phyloP scores from a whole-genome alignment of 2,797 vertebrate genomes.

The Agapornis canus region DNA sequence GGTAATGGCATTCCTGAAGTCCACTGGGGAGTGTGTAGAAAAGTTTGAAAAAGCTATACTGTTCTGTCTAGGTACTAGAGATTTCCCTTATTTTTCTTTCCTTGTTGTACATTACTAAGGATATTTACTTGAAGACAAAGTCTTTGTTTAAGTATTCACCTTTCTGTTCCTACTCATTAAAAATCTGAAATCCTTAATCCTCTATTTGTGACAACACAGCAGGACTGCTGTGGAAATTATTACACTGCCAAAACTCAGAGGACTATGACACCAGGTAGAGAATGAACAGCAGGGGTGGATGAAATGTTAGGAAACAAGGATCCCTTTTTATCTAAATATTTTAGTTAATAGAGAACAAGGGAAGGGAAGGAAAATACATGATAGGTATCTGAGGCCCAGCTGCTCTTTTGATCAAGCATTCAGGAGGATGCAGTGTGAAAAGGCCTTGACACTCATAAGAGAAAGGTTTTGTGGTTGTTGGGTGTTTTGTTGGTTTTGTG shows the following conservation, averaged over 20 bases:
- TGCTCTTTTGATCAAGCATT: background rate
- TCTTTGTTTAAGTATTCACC: conserved; percentile 69
- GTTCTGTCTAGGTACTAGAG: background rate
- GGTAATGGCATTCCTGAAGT: background rate
- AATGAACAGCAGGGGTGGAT: conserved; percentile 74
- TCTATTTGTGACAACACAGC: conserved; percentile 69
- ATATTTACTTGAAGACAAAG: conserved; percentile 62
- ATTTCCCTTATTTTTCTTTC: conserved; percentile 39
- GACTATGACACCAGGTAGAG: conserved; percentile 69
- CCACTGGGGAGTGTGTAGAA: background rate
- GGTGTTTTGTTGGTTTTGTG: background rate
- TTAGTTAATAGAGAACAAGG: conserved; percentile 60
- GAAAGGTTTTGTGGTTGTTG: background rate
- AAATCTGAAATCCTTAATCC: conserved; percentile 62
- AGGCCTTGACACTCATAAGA: background rate
- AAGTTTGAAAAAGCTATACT: conserved; percentile 8
- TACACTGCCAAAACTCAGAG: conserved; percentile 49
- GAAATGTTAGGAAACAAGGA: conserved; percentile 63
- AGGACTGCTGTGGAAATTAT: conserved; percentile 73
- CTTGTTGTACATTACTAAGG: conserved; percentile 28
- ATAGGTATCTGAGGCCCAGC: background rate
- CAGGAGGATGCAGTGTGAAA: background rate
- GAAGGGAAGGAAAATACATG: conserved; percentile 1
- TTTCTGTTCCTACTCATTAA: conserved; percentile 52
- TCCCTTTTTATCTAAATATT: conserved; percentile 72